Evolutionary conservation across 1,140 invertebrate species (phyloP).

Genomic region (Drosophila parabipectinata): DNA sequence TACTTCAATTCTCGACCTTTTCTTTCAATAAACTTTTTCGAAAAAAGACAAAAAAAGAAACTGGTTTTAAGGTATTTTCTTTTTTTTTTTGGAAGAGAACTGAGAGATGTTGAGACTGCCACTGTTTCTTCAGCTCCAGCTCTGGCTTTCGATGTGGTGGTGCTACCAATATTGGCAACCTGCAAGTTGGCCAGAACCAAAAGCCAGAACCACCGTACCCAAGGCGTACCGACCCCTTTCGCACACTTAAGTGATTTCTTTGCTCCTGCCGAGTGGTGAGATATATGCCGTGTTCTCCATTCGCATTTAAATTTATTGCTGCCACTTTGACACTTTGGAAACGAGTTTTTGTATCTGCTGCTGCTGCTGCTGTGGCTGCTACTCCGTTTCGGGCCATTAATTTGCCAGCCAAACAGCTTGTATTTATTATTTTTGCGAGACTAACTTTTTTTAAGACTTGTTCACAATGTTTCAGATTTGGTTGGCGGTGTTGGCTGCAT

Average conservation of each 20-base stretch:
- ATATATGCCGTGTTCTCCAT: slow-evolving; percentile 16
- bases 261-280: slow-evolving; percentile 51
- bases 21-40: slow-evolving; percentile 70
- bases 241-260: slow-evolving; percentile 71
- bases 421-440: slow-evolving; percentile 48
- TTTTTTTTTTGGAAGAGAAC: slow-evolving; percentile 64
- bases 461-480: slow-evolving; percentile 58
- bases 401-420: slow-evolving; percentile 25
- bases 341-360: slow-evolving; percentile 53
- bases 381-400: slow-evolving; percentile 21
- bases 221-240: slow-evolving; percentile 39
- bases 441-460: slow-evolving; percentile 15
- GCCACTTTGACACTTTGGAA: slow-evolving; percentile 77
- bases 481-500: slow-evolving; percentile 1
- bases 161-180: slow-evolving; percentile 72
- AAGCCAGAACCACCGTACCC: slow-evolving; percentile 5
- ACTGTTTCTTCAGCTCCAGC: slow-evolving; percentile 47
- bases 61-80: slow-evolving; percentile 84
- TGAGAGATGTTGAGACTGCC: slow-evolving; percentile 19
- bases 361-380: slow-evolving; percentile 1
- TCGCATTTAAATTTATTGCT: slow-evolving; percentile 68
- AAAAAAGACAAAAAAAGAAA: slow-evolving; percentile 63
- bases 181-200: slow-evolving; percentile 44
- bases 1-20: slow-evolving; percentile 72
- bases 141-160: slow-evolving; percentile 16